Percentiles rank a stretch among this genome's conserved stretches.
phyloP scores from a whole-genome alignment of 2,113 vertebrate species.

The Furnarius figulus region DNA sequence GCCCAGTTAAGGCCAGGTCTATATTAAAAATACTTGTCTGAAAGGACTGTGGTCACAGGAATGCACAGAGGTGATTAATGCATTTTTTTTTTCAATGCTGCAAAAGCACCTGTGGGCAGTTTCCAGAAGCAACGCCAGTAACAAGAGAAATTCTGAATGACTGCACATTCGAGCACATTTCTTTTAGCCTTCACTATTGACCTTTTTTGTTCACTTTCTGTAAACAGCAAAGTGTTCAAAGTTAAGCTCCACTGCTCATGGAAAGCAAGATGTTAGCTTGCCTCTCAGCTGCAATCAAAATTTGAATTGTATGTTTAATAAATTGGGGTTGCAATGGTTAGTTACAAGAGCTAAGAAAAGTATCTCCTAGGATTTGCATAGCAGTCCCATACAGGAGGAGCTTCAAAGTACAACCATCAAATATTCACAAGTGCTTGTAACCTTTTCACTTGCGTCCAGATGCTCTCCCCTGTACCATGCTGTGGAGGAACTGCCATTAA shows the following conservation, averaged over 20 bases:
- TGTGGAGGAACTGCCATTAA: conserved; percentile 11
- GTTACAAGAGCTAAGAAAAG: conserved; percentile 36
- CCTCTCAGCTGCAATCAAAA: conserved; percentile 27
- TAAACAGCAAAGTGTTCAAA: conserved; percentile 26
- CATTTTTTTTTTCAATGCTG: not conserved
- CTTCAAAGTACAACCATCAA: conserved; percentile 18
- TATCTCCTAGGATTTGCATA: conserved; percentile 39
- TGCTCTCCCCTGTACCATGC: not conserved
- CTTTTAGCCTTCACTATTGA: not conserved
- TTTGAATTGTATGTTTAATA: conserved; percentile 45
- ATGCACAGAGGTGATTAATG: not conserved
- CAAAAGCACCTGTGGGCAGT: not conserved
- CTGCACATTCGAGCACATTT: not conserved
- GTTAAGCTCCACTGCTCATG: not conserved
- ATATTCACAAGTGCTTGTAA: conserved; percentile 57
- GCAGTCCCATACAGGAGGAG: not conserved
- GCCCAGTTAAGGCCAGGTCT: not conserved
- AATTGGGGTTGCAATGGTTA: conserved; percentile 11
- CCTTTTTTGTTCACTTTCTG: not conserved
- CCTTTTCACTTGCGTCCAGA: conserved; percentile 33
- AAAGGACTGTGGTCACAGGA: not conserved
- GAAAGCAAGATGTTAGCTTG: not conserved
- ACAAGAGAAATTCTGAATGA: not conserved
- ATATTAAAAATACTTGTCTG: not conserved
- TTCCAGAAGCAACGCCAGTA: not conserved